Evolutionary conservation across 2,888 invertebrate genomes (phyloP), one percentile per base, ranked within the genome.

Genomic region (Torymus auratus): DNA sequence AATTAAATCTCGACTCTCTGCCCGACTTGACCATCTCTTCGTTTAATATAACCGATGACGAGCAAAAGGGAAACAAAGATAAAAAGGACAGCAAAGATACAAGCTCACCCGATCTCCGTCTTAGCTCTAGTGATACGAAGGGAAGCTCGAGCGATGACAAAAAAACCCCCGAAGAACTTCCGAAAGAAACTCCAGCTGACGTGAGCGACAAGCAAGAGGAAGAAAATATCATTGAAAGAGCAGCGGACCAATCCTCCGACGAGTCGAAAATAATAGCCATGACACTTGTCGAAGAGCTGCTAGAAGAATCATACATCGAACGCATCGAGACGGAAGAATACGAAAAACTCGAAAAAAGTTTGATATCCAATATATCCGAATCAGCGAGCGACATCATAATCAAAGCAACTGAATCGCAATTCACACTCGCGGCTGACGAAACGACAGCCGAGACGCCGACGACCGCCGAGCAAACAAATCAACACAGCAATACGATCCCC

Each of bases 11-110:
- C 17, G 88, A 90, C 72, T 88, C 89, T 14, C 84, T 90, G 14
- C 88, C 88, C 23, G 90, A 91, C 73, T 82, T 85, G 7, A 89
- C 90, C 0, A 85, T 88, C 11, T 89, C 89, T 0, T 89, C 89
- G 0, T 87, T 88, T 58, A 86, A 86, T 71, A 84, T 87, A 82
- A 87, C 87, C 23, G 84, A 86, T 53, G 84, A 87, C 17, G 86
- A 86, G 78, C 80, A 64, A 73, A 70, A 60, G 75, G 69, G 1
- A 68, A 74, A 52, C 73, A 62, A 7, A 64, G 69, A 20, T 77
- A 75, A 28, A 55, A 70, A 56, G 5, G 56, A 53, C 3, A 60
- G 58, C 15, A 67, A 78, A 56, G 62, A 72, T 3, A 58, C 61
- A 12, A 75, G 15, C n/a, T 62, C 50, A 3, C 64, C 53, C 11